Base-by-base conservation (phyloP, 2,888 invertebrate species). In the Apotomis capreana region DNA sequence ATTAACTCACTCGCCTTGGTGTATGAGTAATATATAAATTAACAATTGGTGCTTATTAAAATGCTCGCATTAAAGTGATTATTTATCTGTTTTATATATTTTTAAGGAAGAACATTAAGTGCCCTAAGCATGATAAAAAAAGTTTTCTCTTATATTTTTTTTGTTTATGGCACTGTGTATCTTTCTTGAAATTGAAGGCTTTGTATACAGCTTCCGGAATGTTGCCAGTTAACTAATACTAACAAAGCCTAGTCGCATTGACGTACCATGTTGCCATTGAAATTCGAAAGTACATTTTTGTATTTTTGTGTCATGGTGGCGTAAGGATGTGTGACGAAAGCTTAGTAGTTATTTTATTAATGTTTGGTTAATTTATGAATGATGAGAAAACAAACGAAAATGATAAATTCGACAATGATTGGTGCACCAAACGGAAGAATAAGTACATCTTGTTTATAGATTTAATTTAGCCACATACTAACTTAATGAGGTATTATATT, bases 131-230 rank as follows among this genome's bases (percentile, higher is more conserved):
- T 26, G 3, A 15, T 59, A 13, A 15, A 46, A 8, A 13, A 13
- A 46, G n/a, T 6, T 51, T n/a, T 57, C 2, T 49, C 36, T 52
- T 63, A 36, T 51, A n/a, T 15, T 46, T 10, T 40, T 44, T 4
- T 62, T 57, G 60, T 59, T 59, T 68, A 63, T 72, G 63, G 68
- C 68, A 72, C 68, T 72, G 6, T 52, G 62, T 72, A 68, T 58
- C 72, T 72, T 72, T 58, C 72, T 68, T 68, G 83, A 65, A 84
- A 81, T 79, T 78, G 89, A 90, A 89, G 88, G 92, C 92, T 92
- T 92, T 93, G 93, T 93, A 92, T 83, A 92, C 91, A 92, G 93
- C 93, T 92, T 92, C 84, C 92, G 93, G 93, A 93, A 91, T 93
- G 93, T 93, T 92, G 87, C 86, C 86, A 89, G 87, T 90, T 86